A percentile compares a stretch with the other conserved stretches of the same genome.
Evolutionary conservation across 2,113 vertebrate genomes (phyloP).

Genomic region (Okapia johnstoni): DNA sequence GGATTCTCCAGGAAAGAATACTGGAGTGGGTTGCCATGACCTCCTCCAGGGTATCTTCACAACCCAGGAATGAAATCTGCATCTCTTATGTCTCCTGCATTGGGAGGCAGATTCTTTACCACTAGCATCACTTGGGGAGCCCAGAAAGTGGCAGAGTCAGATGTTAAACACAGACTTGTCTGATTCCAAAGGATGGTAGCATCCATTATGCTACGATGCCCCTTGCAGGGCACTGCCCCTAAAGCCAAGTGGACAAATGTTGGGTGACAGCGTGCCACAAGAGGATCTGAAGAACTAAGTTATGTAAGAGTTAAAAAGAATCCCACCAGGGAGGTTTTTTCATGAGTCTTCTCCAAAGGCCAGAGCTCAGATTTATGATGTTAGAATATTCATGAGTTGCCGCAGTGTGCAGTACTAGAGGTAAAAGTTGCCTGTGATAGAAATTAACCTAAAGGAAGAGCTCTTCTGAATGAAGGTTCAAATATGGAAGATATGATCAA

Average conservation of each 20-base stretch:
- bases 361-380: conserved; percentile 46
- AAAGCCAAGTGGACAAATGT: background rate
- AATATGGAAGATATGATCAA: conserved; percentile 13
- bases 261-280: background rate
- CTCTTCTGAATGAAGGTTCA: conserved; percentile 31
- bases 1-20: background rate
- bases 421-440: conserved; percentile 31
- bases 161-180: background rate
- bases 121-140: background rate
- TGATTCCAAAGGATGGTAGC: background rate
- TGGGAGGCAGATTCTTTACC: background rate
- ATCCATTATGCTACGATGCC: accelerated
- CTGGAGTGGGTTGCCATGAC: background rate
- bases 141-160: background rate
- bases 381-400: conserved; percentile 66
- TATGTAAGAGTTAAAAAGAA: conserved; percentile 43
- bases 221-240: no score
- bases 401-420: background rate
- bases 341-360: conserved; percentile 36
- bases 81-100: background rate
- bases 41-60: background rate
- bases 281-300: background rate
- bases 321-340: conserved; percentile 45
- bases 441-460: conserved; percentile 16
- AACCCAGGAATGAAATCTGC: background rate